phyloP scores from a whole-genome alignment of 2,113 vertebrate species.

The Pachycephala philippinensis region DNA sequence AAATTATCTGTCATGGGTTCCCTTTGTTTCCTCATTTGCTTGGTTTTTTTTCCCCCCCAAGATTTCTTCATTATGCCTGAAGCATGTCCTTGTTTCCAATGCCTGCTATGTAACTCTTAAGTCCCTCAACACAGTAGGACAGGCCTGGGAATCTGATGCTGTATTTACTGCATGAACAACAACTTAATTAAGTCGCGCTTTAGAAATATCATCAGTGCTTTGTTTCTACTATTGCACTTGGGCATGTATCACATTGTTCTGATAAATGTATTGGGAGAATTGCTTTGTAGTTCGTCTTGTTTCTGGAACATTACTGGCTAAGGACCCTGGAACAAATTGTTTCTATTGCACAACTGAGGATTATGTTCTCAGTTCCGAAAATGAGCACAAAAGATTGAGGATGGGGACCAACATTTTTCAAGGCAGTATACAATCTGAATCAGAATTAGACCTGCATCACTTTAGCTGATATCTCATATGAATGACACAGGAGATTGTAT shows the following conservation, averaged over 20 bases:
- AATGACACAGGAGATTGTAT: background rate
- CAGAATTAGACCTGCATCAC: background rate
- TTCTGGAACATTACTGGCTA: conserved; percentile 57
- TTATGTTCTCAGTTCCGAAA: background rate
- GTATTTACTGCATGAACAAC: conserved; percentile 71
- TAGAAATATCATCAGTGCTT: conserved; percentile 67
- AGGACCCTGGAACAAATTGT: conserved; percentile 59
- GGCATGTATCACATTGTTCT: conserved; percentile 70
- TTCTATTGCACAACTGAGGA: conserved; percentile 14
- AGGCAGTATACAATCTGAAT: background rate
- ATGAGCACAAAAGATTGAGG: background rate
- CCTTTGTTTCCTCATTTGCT: background rate
- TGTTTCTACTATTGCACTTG: conserved; percentile 60
- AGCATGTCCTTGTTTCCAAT: conserved; percentile 34
- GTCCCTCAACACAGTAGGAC: conserved; percentile 55
- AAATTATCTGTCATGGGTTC: background rate
- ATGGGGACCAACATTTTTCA: background rate
- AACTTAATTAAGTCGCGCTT: conserved; percentile 75
- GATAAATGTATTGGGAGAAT: conserved; percentile 64
- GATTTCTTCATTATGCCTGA: background rate
- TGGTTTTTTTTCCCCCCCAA: background rate
- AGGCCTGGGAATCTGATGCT: conserved; percentile 55
- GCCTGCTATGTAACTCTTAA: background rate
- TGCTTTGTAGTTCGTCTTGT: conserved; percentile 65
- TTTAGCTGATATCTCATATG: background rate